Percentiles rank a stretch among this genome's conserved stretches.
Evolutionary conservation across 2,113 vertebrate genomes (phyloP).

Genomic region (Cinclus mexicanus): DNA sequence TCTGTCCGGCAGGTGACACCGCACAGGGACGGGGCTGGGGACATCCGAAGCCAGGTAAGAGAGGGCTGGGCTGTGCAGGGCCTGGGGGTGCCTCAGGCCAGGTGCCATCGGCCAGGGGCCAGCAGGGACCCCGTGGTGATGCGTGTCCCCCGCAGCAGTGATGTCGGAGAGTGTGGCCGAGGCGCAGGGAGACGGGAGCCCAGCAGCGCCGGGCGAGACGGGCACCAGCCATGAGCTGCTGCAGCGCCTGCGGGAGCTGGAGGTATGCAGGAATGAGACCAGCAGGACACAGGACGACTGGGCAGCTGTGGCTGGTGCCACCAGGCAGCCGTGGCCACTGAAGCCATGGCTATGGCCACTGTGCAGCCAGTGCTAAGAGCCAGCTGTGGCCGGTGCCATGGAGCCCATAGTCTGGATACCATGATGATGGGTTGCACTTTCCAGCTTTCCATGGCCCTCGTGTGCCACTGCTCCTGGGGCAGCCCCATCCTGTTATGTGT

Average conservation of each 20-base stretch:
- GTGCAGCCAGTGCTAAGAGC: neutral
- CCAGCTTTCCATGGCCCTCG: accelerated
- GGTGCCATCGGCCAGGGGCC: neutral
- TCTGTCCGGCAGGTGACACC: neutral
- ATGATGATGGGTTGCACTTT: accelerated
- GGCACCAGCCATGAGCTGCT: slow-evolving; percentile 77
- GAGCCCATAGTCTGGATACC: neutral
- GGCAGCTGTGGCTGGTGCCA: neutral
- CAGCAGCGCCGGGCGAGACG: slow-evolving; percentile 45
- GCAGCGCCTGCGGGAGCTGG: slow-evolving; percentile 79
- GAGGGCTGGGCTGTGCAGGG: neutral
- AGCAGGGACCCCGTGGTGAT: neutral
- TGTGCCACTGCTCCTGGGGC: neutral
- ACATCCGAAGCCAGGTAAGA: neutral
- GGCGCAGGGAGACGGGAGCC: slow-evolving; percentile 37
- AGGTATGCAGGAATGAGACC: slow-evolving; percentile 34
- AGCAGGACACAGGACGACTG: accelerated
- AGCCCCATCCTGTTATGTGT: neutral
- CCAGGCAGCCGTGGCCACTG: neutral
- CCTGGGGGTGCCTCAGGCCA: neutral
- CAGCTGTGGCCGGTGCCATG: accelerated
- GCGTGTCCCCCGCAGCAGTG: neutral
- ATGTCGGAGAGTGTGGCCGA: slow-evolving; percentile 73
- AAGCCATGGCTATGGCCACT: neutral
- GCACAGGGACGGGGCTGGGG: neutral